Evolutionary conservation across 2,797 vertebrate species (phyloP).

Genomic region (Otus scops): DNA sequence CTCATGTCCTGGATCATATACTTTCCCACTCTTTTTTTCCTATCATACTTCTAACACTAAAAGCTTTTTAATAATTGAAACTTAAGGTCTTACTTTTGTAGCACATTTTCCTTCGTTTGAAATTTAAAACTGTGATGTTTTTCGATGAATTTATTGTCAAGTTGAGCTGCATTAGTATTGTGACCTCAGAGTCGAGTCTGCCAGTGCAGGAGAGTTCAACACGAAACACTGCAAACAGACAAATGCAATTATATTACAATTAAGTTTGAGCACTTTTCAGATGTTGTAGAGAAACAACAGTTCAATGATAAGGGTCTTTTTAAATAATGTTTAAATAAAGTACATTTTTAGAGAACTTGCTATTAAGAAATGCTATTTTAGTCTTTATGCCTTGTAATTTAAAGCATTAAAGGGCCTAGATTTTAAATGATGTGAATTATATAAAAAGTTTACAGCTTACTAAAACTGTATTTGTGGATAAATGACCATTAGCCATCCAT

Average conservation of each 20-base stretch:
- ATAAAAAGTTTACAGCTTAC: neutral
- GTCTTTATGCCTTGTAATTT: neutral
- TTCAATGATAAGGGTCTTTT: neutral
- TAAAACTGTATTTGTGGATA: neutral
- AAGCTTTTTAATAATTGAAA: neutral
- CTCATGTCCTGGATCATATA: neutral
- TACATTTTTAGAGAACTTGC: neutral
- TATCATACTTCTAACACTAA: neutral
- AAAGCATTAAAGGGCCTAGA: neutral
- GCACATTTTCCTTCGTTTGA: constrained; percentile 99
- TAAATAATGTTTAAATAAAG: neutral
- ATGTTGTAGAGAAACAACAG: neutral
- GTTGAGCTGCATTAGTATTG: constrained; percentile 94
- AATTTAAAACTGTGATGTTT: constrained; percentile 98
- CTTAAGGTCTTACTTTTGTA: constrained; percentile 86
- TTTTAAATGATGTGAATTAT: neutral
- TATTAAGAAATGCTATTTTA: neutral
- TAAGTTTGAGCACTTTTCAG: neutral
- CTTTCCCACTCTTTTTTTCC: neutral
- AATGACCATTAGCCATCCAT: neutral
- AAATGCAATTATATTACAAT: neutral
- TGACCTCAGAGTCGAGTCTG: constrained; percentile 90
- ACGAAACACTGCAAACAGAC: constrained; percentile 84
- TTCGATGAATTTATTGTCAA: constrained; percentile 87
- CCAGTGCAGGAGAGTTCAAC: constrained; percentile 94